Base-by-base conservation (phyloP, 2,113 vertebrate species). In the Spermophilus dauricus region DNA sequence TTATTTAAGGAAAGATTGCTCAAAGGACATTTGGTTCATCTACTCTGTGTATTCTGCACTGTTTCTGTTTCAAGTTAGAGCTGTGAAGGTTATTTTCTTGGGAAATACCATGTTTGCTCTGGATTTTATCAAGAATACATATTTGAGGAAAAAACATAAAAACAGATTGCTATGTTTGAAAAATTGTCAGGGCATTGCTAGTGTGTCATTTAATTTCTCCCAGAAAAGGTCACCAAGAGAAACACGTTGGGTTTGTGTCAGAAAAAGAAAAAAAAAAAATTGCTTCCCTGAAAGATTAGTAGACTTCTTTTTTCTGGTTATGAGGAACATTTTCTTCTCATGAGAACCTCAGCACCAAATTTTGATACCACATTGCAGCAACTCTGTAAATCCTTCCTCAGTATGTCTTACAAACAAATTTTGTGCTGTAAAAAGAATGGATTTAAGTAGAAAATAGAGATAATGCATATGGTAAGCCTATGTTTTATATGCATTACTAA, bases 1-100 rank as follows among this genome's bases (percentile, higher is more conserved):
- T 83, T 97, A 65, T 42, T 76, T 87, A 94, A 93, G 63, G 77
- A 78, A 83, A 91, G 89, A 80, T 77, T 70, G 39, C n/a, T 48
- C 3, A 58, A 32, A 22, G 45, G 28, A 92, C 58, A 69, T 77
- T 92, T 2, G 56, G 14, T 89, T 94, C 65, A 76, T 85, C 69
- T 4, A 14, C 22, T 94, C 42, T 96, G 32, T 78, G 10, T 77
- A 42, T 89, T 96, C 34, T 96, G 51, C 83, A 83, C 80, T 83
- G 28, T 83, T 94, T 82, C 69, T 93, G 17, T 95, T 75, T 96
- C 18, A 56, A 0, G 4, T 84, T 78, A 86, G 42, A 76, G 58
- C 67, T 95, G 0, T 85, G 61, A 69, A 82, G 37, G n/a, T 56
- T 75, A 39, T 34, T 76, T 83, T 94, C 73, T 82, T 96, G 30